phyloP scores from a whole-genome alignment of 2,113 vertebrate genomes.

The Corynorhinus townsendii region DNA sequence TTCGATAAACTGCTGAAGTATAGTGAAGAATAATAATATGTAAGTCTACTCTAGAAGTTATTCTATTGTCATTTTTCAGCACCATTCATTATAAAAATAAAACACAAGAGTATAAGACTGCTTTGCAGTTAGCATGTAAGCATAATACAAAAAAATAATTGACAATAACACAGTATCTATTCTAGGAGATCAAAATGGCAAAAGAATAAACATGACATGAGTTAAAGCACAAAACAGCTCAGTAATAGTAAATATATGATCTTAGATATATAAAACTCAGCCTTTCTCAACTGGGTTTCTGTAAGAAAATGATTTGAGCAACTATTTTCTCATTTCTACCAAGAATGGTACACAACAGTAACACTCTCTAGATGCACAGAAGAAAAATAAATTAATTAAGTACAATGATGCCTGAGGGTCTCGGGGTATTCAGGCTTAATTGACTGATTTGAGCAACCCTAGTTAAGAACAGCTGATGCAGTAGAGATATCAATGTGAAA shows the following conservation, averaged over 20 bases:
- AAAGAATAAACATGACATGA: slow-evolving; percentile 3
- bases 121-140: background rate
- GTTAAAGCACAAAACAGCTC: background rate
- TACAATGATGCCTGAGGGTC: background rate
- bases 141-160: background rate
- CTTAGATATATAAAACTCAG: background rate
- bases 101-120: background rate
- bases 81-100: background rate
- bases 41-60: background rate
- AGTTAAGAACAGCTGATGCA: background rate
- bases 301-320: background rate
- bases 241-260: background rate
- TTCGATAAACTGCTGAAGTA: background rate
- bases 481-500: background rate
- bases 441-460: background rate
- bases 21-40: background rate
- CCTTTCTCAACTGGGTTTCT: background rate
- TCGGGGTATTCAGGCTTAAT: background rate
- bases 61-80: background rate
- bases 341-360: background rate
- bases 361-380: background rate
- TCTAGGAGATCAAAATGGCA: background rate
- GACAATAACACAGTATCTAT: slow-evolving; percentile 3
- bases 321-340: background rate
- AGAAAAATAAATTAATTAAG: slow-evolving; percentile 4